Evolutionary conservation across 2,888 invertebrate species (phyloP).

Genomic region (Epirrhoe alternata): DNA sequence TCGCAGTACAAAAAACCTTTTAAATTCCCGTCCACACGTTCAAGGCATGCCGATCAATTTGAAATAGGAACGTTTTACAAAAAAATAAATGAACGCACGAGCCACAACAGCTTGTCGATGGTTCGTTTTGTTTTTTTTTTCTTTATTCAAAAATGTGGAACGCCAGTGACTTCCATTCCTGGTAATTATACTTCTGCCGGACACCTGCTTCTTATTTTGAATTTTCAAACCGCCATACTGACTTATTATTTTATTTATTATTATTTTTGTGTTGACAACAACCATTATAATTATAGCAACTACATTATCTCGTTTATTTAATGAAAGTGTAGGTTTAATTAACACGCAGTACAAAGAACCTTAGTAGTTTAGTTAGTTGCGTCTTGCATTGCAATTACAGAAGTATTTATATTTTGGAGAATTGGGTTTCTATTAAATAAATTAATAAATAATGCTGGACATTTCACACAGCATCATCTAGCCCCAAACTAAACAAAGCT

Average conservation of each 20-base stretch:
- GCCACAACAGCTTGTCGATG: conserved; percentile 68
- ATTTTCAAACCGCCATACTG: neutral
- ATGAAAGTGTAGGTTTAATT: too few species aligned
- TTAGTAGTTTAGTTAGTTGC: too few species aligned
- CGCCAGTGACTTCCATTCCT: conserved; percentile 16
- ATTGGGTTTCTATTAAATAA: too few species aligned
- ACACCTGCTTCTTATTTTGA: conserved; percentile 25
- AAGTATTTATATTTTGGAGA: too few species aligned
- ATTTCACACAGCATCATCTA: too few species aligned
- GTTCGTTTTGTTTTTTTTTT: conserved; percentile 57
- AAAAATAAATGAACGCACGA: conserved; percentile 61
- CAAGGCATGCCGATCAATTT: conserved; percentile 28
- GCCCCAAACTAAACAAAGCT: too few species aligned
- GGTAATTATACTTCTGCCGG: conserved; percentile 13
- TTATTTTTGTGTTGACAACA: too few species aligned
- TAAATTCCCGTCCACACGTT: conserved; percentile 32
- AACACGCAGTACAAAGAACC: too few species aligned
- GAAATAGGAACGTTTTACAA: conserved; percentile 52
- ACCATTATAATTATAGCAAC: too few species aligned
- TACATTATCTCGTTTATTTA: too few species aligned
- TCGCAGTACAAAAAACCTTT: conserved; percentile 23
- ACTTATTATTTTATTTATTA: neutral
- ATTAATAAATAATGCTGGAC: too few species aligned
- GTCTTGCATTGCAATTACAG: too few species aligned
- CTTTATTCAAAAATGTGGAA: conserved; percentile 38